Evolutionary conservation across 2,797 vertebrate species (phyloP).

Genomic region (Poeciliopsis gracilis): DNA sequence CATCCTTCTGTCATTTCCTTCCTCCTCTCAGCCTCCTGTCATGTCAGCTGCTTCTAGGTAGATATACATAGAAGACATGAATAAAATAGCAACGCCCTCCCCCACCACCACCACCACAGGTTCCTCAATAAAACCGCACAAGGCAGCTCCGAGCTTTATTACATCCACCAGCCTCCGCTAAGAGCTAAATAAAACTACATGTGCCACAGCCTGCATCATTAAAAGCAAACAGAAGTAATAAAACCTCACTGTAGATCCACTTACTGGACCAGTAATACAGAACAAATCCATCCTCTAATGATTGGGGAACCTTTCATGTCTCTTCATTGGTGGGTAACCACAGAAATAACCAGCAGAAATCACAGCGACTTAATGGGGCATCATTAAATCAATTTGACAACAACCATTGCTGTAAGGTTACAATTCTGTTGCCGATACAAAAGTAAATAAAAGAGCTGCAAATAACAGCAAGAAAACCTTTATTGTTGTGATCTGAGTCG

Average conservation of each 20-base stretch:
- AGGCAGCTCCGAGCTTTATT: slow-evolving; percentile 54
- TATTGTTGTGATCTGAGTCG: slow-evolving; percentile 38
- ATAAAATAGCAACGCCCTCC: slow-evolving; percentile 16
- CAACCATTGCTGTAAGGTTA: slow-evolving; percentile 14
- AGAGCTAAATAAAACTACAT: slow-evolving; percentile 63
- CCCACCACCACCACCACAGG: neutral
- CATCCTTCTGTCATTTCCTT: slow-evolving; percentile 45
- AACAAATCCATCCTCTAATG: slow-evolving; percentile 20
- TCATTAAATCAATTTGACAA: slow-evolving; percentile 56
- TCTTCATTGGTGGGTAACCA: slow-evolving; percentile 18
- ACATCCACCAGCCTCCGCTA: slow-evolving; percentile 53
- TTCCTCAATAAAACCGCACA: slow-evolving; percentile 9
- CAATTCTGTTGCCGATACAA: slow-evolving; percentile 62
- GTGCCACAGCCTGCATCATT: slow-evolving; percentile 69
- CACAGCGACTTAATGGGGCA: slow-evolving; percentile 15
- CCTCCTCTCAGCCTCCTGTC: slow-evolving; percentile 36
- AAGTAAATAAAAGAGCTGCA: slow-evolving; percentile 45
- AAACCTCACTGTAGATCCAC: slow-evolving; percentile 18
- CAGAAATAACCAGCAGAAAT: slow-evolving; percentile 24
- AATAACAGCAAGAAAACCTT: slow-evolving; percentile 34
- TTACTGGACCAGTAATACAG: slow-evolving; percentile 5
- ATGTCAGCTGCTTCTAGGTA: slow-evolving; percentile 28
- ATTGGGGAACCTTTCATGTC: slow-evolving; percentile 27
- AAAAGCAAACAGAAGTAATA: slow-evolving; percentile 46
- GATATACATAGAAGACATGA: slow-evolving; percentile 34